These are phyloP conservation scores for Anastatus disparis DNA, from an alignment of 1,140 invertebrate genomes.

Conservation along the genomic window DNA sequence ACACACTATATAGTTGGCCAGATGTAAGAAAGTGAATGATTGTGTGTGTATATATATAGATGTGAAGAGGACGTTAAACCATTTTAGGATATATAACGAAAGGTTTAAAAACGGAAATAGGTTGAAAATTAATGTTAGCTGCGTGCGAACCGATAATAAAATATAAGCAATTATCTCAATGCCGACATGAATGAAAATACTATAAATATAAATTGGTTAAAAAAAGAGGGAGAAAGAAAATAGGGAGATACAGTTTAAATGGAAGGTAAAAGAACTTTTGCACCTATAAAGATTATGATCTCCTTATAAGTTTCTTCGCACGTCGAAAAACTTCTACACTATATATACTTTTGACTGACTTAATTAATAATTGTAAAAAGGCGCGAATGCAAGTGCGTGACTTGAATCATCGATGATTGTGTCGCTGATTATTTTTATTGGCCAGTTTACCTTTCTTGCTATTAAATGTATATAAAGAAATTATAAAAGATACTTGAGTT, in stretches of 20 bases:
- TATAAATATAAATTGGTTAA: slow-evolving; percentile 21
- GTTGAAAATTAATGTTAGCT: background rate
- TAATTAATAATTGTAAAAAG: slow-evolving; percentile 20
- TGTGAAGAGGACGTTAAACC: background rate
- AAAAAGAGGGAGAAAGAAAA: too few relatives aligned
- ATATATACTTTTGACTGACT: slow-evolving; percentile 1
- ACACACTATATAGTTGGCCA: too few relatives aligned
- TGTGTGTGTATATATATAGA: background rate
- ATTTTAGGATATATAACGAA: background rate
- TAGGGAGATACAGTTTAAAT: background rate
- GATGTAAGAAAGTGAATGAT: background rate
- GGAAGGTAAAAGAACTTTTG: background rate
- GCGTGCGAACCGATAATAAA: slow-evolving; percentile 6
- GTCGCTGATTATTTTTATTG: background rate
- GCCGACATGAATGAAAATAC: background rate
- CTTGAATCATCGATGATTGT: slow-evolving; percentile 8
- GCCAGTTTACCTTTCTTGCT: background rate
- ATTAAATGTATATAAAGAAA: too few relatives aligned
- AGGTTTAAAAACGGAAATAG: background rate
- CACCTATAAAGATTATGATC: slow-evolving; percentile 13
- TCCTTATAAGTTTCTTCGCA: background rate
- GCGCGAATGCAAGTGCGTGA: background rate
- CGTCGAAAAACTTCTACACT: background rate
- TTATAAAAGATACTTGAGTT: too few relatives aligned
- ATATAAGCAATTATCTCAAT: slow-evolving; percentile 25